Evolutionary conservation across 2,113 vertebrate genomes (phyloP).

Genomic region (Syngnathoides biaculeatus): DNA sequence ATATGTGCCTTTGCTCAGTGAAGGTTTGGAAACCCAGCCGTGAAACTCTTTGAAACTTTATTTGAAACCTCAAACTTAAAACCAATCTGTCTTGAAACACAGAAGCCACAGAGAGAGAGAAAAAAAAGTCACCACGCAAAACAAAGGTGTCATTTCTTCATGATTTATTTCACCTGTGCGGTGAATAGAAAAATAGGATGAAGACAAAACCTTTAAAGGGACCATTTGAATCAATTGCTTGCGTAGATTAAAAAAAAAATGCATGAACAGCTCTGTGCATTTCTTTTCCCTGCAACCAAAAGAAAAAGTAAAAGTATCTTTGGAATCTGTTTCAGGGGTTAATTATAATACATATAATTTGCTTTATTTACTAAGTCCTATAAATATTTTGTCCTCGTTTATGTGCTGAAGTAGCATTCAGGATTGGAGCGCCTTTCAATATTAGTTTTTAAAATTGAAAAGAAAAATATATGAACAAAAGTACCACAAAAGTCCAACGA

Average conservation of each 20-base stretch:
- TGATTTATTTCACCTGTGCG: slow-evolving; percentile 75
- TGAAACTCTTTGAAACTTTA: background rate
- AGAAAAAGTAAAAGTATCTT: slow-evolving; percentile 76
- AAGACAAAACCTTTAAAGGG: slow-evolving; percentile 75
- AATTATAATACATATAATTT: slow-evolving; percentile 76
- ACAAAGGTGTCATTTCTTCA: slow-evolving; percentile 53
- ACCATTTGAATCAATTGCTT: slow-evolving; percentile 76
- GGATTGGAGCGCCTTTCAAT: slow-evolving; percentile 68
- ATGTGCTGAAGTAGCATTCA: slow-evolving; percentile 83
- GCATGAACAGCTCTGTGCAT: slow-evolving; percentile 80
- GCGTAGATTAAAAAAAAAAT: slow-evolving; percentile 65
- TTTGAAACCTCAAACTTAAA: background rate
- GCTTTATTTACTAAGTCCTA: slow-evolving; percentile 76
- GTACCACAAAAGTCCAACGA: slow-evolving; percentile 81
- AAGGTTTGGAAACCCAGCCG: no score
- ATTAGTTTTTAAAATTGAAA: slow-evolving; percentile 71
- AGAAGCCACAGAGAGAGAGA: background rate
- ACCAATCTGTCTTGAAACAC: background rate
- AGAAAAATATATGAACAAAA: slow-evolving; percentile 61
- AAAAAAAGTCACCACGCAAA: slow-evolving; percentile 25
- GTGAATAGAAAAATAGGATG: slow-evolving; percentile 81
- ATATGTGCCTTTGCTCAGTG: no score
- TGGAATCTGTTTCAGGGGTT: slow-evolving; percentile 74
- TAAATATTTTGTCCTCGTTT: slow-evolving; percentile 82
- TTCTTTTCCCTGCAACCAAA: slow-evolving; percentile 77